phyloP scores from a whole-genome alignment of 2,797 vertebrate species.

The Geotrypetes seraphini region DNA sequence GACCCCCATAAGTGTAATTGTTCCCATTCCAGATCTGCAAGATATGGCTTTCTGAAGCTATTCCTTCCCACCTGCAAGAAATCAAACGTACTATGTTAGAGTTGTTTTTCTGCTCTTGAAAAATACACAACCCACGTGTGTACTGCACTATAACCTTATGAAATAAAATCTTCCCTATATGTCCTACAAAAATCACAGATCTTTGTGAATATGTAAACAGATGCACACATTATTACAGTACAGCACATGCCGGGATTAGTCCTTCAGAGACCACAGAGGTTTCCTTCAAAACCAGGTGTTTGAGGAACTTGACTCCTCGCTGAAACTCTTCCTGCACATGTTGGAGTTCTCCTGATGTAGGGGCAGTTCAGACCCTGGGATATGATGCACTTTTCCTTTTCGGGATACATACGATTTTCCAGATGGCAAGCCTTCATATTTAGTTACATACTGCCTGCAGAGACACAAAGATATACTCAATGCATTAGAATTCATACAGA shows the following conservation, averaged over 20 bases:
- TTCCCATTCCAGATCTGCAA: too few species aligned
- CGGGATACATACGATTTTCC: constrained; percentile 55
- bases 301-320: constrained; percentile 34
- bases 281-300: constrained; percentile 53
- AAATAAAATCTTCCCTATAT: constrained; percentile 3
- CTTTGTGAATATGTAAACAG: constrained; percentile 86
- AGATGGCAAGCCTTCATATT: constrained; percentile 71
- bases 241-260: too few species aligned
- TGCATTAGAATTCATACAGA: too few species aligned
- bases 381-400: constrained; percentile 47
- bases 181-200: constrained; percentile 74
- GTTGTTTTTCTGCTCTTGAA: too few species aligned
- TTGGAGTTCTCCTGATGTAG: constrained; percentile 94
- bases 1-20: too few species aligned
- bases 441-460: constrained; percentile 66
- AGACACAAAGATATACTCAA: constrained; percentile 10
- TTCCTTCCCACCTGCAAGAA: too few species aligned
- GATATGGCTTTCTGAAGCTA: too few species aligned
- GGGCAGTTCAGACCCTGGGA: constrained; percentile 81
- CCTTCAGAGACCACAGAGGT: neutral
- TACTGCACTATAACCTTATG: too few species aligned
- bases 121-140: too few species aligned
- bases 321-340: constrained; percentile 85
- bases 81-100: too few species aligned
- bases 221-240: constrained; percentile 46